These are phyloP conservation scores for Hydrophis major DNA, from an alignment of 2,797 vertebrate species.

Conservation along the genomic window DNA sequence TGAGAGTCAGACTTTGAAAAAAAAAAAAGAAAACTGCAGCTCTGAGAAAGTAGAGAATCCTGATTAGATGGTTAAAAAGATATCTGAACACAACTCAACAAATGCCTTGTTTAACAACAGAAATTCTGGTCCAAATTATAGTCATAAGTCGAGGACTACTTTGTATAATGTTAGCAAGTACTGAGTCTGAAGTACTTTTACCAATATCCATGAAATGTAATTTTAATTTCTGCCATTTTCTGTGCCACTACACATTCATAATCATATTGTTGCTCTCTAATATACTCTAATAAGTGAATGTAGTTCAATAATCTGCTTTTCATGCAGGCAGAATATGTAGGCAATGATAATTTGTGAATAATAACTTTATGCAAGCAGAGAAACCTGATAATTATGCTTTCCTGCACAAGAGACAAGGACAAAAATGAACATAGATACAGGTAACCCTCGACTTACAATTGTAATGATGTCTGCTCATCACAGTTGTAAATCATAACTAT, in stretches of 20 bases:
- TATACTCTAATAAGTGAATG: not conserved
- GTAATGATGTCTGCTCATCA: not conserved
- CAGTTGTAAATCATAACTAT: not conserved
- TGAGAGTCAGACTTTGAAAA: not conserved
- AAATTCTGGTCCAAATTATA: not conserved
- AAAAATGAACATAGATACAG: not conserved
- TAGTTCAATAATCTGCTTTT: not conserved
- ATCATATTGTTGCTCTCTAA: not conserved
- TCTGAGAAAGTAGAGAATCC: not conserved
- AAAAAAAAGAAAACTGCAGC: not conserved
- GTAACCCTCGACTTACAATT: not conserved
- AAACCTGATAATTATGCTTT: not conserved
- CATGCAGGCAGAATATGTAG: not conserved
- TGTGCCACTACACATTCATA: not conserved
- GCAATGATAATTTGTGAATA: not conserved
- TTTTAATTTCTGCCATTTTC: not conserved
- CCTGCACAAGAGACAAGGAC: not conserved
- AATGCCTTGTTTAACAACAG: not conserved
- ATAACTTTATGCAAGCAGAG: not conserved
- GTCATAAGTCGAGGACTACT: not conserved
- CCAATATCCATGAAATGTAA: not conserved
- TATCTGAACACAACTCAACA: not conserved
- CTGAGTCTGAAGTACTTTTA: not conserved
- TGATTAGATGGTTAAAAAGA: not conserved
- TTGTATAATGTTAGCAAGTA: not conserved